Conservation (phyloP, 2,113 vertebrate genomes). For the Myiagra hebetior region DNA sequence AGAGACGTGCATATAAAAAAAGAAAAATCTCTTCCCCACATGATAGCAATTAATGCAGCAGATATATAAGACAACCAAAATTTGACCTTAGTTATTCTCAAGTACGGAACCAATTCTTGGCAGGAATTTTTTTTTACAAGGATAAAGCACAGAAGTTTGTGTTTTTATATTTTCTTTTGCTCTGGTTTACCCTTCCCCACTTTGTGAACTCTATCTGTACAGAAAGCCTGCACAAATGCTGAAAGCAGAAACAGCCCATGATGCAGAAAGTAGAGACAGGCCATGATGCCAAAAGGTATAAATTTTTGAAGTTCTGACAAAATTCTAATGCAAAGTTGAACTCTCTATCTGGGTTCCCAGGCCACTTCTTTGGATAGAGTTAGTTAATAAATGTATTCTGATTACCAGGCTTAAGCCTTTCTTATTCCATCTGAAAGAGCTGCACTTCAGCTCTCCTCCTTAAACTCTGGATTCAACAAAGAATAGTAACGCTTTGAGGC, state of each 20-base stretch:
- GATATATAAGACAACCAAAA: background rate
- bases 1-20: background rate
- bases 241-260: background rate
- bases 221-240: background rate
- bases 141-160: background rate
- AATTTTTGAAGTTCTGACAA: background rate
- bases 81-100: background rate
- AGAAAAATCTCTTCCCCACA: background rate
- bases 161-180: background rate
- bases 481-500: constrained; percentile 32
- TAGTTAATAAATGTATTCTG: constrained; percentile 23
- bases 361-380: background rate
- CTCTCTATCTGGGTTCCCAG: constrained; percentile 11
- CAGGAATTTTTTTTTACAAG: background rate
- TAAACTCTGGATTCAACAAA: constrained; percentile 38
- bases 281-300: background rate
- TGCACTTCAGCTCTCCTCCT: constrained; percentile 31
- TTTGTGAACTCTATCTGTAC: background rate
- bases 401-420: constrained; percentile 11
- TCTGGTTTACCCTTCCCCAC: background rate
- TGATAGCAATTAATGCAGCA: background rate
- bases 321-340: constrained; percentile 2
- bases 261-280: background rate
- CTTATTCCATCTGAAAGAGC: constrained; percentile 40
- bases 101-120: background rate